Base-by-base conservation (phyloP, 2,113 vertebrate genomes). In the Rafetus swinhoei region DNA sequence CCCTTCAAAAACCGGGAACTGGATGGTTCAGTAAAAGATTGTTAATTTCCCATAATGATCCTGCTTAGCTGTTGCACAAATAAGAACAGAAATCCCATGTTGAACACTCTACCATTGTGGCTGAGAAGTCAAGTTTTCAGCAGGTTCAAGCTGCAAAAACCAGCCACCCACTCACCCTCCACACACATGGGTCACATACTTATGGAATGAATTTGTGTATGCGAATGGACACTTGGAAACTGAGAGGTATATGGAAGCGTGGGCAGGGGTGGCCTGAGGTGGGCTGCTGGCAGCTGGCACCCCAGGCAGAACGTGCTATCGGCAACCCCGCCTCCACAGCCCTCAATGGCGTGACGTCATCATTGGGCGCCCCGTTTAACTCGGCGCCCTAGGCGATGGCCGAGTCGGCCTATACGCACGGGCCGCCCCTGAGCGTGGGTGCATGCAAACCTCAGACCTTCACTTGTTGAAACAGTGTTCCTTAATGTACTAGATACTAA, bases 201-300 rank as follows among this genome's bases (percentile, higher is more conserved):
- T 35, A 35, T 2, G 7, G 62, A 32, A 7, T 54, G 18, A 82
- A 74, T 5, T 21, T 0, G 0, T 1, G 2, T 1, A 1, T 27
- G 32, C 0, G 0, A 90, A 62, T 25, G 54, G 21, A 24, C 8
- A 56, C n/a, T 53, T 57, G 52, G 79, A 15, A 3, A 4, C 6
- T 76, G 56, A 21, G 35, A 90, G 32, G 21, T 53, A 24, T 22
- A 39, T 52, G 50, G 21, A 45, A 79, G 53, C 45, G 6, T 45
- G 45, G 45, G 45, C 45, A 45, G 45, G 6, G 45, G 45, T 5
- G 45, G 45, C 45, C 45, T 45, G 45, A 45, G 6, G 45, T 45
- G 5, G 45, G 45, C 45, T 45, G 45, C 45, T 5, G 45, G 45
- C 6, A 45, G 45, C 45, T 45, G 45, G 45, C 45, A 6, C 45